A percentile compares a stretch with the other conserved stretches of the same genome.
Evolutionary conservation across 2,113 vertebrate genomes (phyloP).

Genomic region (Anoura caudifer): DNA sequence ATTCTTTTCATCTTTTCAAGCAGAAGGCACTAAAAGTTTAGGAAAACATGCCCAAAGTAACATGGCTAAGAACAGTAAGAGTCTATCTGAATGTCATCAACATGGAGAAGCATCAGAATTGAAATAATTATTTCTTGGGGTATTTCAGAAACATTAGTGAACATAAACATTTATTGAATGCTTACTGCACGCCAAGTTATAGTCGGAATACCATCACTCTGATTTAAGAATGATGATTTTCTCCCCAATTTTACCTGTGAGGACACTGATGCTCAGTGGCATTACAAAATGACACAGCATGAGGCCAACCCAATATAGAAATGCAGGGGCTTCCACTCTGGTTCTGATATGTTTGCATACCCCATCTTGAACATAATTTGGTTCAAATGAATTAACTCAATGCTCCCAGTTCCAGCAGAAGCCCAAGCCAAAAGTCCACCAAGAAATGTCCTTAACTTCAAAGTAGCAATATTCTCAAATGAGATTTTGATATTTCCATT

Average conservation of each 20-base stretch:
- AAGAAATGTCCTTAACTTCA: neutral
- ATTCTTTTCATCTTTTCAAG: neutral
- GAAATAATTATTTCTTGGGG: neutral
- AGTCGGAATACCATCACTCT: neutral
- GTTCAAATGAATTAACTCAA: neutral
- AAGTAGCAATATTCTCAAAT: neutral
- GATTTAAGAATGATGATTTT: neutral
- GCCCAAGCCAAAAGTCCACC: neutral
- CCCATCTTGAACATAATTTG: neutral
- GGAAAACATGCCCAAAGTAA: neutral
- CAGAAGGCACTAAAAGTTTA: neutral
- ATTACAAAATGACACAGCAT: neutral
- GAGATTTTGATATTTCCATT: neutral
- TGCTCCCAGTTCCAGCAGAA: neutral
- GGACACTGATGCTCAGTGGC: neutral
- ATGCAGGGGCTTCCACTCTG: neutral
- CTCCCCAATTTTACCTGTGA: neutral
- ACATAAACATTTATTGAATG: neutral
- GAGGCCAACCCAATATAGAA: neutral
- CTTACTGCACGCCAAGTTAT: neutral
- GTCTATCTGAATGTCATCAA: neutral
- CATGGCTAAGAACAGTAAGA: neutral
- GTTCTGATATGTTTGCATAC: neutral
- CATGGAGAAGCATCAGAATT: neutral
- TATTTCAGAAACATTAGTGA: conserved; percentile 22